phyloP scores from a whole-genome alignment of 2,113 vertebrate species.

The Ammodytes marinus region DNA sequence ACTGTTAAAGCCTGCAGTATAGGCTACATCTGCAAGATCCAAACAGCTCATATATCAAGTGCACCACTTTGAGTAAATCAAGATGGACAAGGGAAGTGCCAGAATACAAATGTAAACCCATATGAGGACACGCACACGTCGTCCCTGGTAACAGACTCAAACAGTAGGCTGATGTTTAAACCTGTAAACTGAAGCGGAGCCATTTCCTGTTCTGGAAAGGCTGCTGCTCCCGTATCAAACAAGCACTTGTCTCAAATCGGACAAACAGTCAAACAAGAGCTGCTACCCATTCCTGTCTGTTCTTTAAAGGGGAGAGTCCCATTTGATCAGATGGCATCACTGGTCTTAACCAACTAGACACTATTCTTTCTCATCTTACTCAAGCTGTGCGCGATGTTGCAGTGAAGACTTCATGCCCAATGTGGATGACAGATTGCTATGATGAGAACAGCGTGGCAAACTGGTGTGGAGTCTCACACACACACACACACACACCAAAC shows the following conservation, averaged over 20 bases:
- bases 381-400: no score
- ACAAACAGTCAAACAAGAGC: not conserved
- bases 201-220: not conserved
- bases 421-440: no score
- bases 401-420: no score
- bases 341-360: not conserved
- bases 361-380: not conserved
- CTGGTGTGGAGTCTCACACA: no score
- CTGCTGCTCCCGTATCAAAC: not conserved
- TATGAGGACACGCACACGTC: not conserved
- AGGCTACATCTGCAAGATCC: not conserved
- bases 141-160: not conserved
- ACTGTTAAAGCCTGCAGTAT: not conserved
- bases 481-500: no score
- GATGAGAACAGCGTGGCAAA: no score
- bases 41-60: not conserved
- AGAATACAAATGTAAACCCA: not conserved
- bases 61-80: not conserved
- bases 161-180: not conserved
- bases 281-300: not conserved
- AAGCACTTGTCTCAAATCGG: not conserved
- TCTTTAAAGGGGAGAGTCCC: slow-evolving; percentile 23
- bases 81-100: not conserved
- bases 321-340: not conserved
- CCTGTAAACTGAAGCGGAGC: not conserved